Evolutionary conservation across 1,140 invertebrate species (phyloP).

Genomic region (Lordiphosa mommai): DNA sequence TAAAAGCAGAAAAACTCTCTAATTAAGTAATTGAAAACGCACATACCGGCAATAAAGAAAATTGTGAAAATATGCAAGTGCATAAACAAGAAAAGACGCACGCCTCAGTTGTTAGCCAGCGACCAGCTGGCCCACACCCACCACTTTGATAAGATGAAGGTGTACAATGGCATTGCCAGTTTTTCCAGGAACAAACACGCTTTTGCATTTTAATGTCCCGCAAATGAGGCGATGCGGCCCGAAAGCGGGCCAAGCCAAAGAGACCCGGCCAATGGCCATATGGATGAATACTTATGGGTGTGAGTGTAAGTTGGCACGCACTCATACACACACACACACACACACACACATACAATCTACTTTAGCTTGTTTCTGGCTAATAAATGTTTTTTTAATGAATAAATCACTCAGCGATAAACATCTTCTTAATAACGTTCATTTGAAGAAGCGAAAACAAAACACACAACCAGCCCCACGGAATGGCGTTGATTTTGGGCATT

Average conservation of each 20-base stretch:
- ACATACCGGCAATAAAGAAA: slow-evolving; percentile 23
- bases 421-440: slow-evolving; percentile 77
- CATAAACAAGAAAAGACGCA: slow-evolving; percentile 45
- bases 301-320: slow-evolving; percentile 47
- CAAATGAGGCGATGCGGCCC: slow-evolving; percentile 53
- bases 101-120: slow-evolving; percentile 11
- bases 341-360: neutral
- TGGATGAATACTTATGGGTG: slow-evolving; percentile 31
- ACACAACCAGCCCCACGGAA: slow-evolving; percentile 42
- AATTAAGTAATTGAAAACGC: slow-evolving; percentile 78
- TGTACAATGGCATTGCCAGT: slow-evolving; percentile 27
- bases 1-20: slow-evolving; percentile 53
- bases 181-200: slow-evolving; percentile 77
- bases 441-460: slow-evolving; percentile 74
- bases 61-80: slow-evolving; percentile 60
- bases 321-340: slow-evolving; percentile 10
- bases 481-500: slow-evolving; percentile 53
- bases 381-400: slow-evolving; percentile 79
- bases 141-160: slow-evolving; percentile 13
- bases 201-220: slow-evolving; percentile 75
- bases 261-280: slow-evolving; percentile 12
- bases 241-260: slow-evolving; percentile 36
- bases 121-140: slow-evolving; percentile 26
- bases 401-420: slow-evolving; percentile 78
- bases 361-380: slow-evolving; percentile 63